These are phyloP conservation scores for Steinernema carpocapsae DNA, from an alignment of 2,888 invertebrate species.

Conservation along the genomic window DNA sequence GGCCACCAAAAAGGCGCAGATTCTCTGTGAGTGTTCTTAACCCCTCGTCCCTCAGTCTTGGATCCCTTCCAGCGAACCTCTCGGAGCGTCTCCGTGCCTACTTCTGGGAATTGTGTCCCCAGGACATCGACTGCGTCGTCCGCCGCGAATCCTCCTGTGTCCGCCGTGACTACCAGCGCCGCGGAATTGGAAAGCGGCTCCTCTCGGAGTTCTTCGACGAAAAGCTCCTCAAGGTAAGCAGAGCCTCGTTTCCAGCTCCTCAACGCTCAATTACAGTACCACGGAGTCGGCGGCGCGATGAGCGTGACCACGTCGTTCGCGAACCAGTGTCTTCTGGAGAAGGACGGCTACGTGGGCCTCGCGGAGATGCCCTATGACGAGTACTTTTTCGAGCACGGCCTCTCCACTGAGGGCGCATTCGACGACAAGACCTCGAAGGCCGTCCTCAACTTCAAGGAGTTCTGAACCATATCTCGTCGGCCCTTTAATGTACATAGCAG, in stretches of 20 bases:
- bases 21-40: slow-evolving; percentile 15
- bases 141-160: slow-evolving; percentile 23
- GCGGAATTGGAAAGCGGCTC: slow-evolving; percentile 12
- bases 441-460: slow-evolving; percentile 33
- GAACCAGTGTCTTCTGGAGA: slow-evolving; percentile 25
- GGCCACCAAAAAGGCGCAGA: slow-evolving; percentile 22
- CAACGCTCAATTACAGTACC: neutral
- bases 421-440: slow-evolving; percentile 33
- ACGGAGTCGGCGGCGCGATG: slow-evolving; percentile 23
- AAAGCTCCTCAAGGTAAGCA: neutral
- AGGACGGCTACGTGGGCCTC: neutral
- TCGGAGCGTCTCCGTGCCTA: slow-evolving; percentile 30
- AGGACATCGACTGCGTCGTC: slow-evolving; percentile 29
- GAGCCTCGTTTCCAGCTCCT: neutral
- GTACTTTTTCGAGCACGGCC: slow-evolving; percentile 27
- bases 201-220: slow-evolving; percentile 26
- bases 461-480: slow-evolving; percentile 2
- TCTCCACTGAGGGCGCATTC: slow-evolving; percentile 24
- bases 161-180: slow-evolving; percentile 28
- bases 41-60: neutral
- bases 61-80: neutral
- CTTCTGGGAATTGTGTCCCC: slow-evolving; percentile 24
- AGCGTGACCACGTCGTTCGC: slow-evolving; percentile 23
- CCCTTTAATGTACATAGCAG: slow-evolving; percentile 19
- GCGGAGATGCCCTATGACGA: slow-evolving; percentile 24